Percentiles rank a stretch among this genome's conserved stretches.
Conservation (phyloP, 2,797 vertebrate species). For the Limosa lapponica region DNA sequence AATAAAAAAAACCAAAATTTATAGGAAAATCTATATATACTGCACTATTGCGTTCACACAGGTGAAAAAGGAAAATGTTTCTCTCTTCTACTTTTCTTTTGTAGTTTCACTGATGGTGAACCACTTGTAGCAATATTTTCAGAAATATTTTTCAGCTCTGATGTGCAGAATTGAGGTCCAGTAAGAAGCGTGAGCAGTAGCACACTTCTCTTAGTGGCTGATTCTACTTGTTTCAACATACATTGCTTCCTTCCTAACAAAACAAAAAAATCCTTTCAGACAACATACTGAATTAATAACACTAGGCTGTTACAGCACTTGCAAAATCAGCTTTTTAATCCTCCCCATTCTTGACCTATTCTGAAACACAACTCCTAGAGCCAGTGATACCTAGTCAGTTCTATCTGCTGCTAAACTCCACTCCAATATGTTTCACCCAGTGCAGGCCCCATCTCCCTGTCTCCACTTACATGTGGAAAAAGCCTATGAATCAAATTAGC, state of each 20-base stretch:
- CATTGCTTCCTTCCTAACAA: not conserved
- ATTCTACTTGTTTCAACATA: not conserved
- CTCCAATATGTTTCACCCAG: not conserved
- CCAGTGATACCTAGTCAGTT: not conserved
- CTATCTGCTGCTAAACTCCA: not conserved
- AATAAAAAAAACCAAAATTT: not conserved
- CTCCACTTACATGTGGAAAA: not conserved
- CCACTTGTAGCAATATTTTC: not conserved
- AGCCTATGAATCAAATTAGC: not conserved
- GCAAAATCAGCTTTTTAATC: not conserved
- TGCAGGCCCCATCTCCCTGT: not conserved
- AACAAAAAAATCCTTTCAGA: not conserved
- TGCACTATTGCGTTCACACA: not conserved
- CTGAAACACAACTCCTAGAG: not conserved
- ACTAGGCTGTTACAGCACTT: not conserved
- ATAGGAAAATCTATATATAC: not conserved
- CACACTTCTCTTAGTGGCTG: not conserved
- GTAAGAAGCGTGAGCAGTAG: not conserved
- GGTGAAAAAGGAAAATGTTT: not conserved
- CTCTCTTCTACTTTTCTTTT: not conserved
- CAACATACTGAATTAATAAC: not conserved
- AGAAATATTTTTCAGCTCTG: not conserved
- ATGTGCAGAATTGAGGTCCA: not conserved
- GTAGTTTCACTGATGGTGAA: not conserved
- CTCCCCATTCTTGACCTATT: fast-evolving